phyloP scores from a whole-genome alignment of 2,888 invertebrate genomes.

The Aporophyla lueneburgensis region DNA sequence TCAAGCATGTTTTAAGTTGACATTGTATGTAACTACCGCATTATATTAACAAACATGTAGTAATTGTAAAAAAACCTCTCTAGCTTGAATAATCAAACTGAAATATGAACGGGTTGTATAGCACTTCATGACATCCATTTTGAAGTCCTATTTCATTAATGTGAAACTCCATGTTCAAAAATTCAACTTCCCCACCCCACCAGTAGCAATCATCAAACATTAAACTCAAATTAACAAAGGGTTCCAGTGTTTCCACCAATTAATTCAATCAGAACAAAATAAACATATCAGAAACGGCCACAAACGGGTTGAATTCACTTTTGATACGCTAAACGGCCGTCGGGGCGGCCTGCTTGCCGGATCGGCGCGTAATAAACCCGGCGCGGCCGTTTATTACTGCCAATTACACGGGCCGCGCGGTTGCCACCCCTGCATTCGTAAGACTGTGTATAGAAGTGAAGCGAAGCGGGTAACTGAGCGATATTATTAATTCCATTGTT shows the following conservation, averaged over 20 bases:
- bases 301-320: slow-evolving; percentile 68
- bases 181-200: background rate
- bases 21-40: slow-evolving; percentile 3
- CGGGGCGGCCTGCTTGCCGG: slow-evolving; percentile 48
- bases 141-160: too few species aligned
- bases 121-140: background rate
- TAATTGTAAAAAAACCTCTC: too few species aligned
- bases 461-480: slow-evolving; percentile 66
- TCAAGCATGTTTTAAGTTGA: background rate
- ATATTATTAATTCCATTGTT: background rate
- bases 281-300: slow-evolving; percentile 62
- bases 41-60: background rate
- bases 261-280: slow-evolving; percentile 67
- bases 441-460: slow-evolving; percentile 56
- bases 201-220: slow-evolving; percentile 55
- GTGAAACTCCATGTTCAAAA: background rate
- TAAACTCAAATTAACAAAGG: slow-evolving; percentile 61
- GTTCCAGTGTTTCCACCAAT: slow-evolving; percentile 59
- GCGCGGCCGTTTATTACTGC: slow-evolving; percentile 74
- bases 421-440: slow-evolving; percentile 82
- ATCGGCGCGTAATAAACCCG: slow-evolving; percentile 72
- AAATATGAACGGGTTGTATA: background rate
- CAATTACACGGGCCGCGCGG: slow-evolving; percentile 74
- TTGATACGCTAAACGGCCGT: slow-evolving; percentile 70
- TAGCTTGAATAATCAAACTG: too few species aligned